These are phyloP conservation scores for Prunella strophiata DNA, from an alignment of 2,797 vertebrate genomes.

Conservation along the genomic window DNA sequence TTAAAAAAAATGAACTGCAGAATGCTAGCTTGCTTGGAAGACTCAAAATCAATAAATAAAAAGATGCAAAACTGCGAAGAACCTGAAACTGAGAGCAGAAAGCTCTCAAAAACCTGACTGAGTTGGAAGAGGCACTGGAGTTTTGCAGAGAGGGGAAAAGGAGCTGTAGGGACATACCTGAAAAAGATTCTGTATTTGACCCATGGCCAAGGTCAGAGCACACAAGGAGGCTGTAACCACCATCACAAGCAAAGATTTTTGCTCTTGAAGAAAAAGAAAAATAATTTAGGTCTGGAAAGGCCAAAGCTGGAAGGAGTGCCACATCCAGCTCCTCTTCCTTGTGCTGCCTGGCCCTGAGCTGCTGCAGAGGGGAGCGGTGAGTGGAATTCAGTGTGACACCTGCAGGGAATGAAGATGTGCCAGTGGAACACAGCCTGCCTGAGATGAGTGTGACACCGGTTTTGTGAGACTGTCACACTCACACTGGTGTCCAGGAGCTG, in stretches of 20 bases:
- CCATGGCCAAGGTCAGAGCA: rapidly evolving
- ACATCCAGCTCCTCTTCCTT: neutral
- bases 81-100: neutral
- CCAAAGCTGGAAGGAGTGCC: neutral
- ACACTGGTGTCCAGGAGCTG: constrained; percentile 16
- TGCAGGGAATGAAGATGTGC: neutral
- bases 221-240: neutral
- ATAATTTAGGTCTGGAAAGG: neutral
- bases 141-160: rapidly evolving
- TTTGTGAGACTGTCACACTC: constrained; percentile 25
- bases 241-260: neutral
- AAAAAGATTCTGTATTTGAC: neutral
- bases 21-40: neutral
- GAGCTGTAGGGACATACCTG: rapidly evolving
- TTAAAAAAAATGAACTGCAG: neutral
- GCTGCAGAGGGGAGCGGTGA: neutral
- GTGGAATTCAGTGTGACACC: neutral
- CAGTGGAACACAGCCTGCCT: neutral
- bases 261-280: neutral
- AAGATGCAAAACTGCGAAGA: neutral
- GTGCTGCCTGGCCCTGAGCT: neutral
- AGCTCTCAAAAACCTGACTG: neutral
- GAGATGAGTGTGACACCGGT: neutral
- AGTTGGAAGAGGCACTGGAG: neutral
- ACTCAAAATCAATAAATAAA: neutral